These are phyloP conservation scores for Passerculus sandwichensis DNA, from an alignment of 2,797 vertebrate genomes.

Conservation along the genomic window DNA sequence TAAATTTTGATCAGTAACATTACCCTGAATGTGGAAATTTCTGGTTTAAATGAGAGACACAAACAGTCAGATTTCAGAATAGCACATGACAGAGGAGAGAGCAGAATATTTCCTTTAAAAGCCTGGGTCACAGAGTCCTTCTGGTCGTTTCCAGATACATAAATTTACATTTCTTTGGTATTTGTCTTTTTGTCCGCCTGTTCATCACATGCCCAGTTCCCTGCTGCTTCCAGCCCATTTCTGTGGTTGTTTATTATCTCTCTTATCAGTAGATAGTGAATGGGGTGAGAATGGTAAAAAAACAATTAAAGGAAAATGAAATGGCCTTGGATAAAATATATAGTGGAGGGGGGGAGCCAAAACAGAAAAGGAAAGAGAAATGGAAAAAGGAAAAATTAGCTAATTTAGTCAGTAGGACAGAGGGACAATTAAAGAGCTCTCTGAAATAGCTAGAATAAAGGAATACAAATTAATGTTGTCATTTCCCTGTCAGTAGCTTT, in stretches of 20 bases:
- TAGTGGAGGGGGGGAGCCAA: fast-evolving
- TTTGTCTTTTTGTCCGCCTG: not conserved
- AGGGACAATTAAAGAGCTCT: not conserved
- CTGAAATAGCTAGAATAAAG: not conserved
- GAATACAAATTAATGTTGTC: not conserved
- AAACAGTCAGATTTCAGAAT: not conserved
- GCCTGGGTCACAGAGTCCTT: not conserved
- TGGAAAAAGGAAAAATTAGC: not conserved
- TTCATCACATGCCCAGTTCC: not conserved
- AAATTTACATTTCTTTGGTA: not conserved
- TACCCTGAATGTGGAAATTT: not conserved
- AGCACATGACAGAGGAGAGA: not conserved
- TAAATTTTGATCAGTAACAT: not conserved
- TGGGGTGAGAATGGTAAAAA: not conserved
- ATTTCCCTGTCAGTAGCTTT: not conserved
- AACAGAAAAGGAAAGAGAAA: not conserved
- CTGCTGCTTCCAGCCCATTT: not conserved
- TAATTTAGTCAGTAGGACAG: not conserved
- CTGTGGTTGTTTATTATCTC: not conserved
- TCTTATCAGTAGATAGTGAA: not conserved
- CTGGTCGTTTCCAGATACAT: not conserved
- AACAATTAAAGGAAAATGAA: not conserved
- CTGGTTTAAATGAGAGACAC: not conserved
- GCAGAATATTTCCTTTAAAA: not conserved
- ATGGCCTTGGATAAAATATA: not conserved